Evolutionary conservation across 2,888 invertebrate genomes (phyloP), one percentile per base, ranked within the genome.

Genomic region (Pseudolycoriella hygida): DNA sequence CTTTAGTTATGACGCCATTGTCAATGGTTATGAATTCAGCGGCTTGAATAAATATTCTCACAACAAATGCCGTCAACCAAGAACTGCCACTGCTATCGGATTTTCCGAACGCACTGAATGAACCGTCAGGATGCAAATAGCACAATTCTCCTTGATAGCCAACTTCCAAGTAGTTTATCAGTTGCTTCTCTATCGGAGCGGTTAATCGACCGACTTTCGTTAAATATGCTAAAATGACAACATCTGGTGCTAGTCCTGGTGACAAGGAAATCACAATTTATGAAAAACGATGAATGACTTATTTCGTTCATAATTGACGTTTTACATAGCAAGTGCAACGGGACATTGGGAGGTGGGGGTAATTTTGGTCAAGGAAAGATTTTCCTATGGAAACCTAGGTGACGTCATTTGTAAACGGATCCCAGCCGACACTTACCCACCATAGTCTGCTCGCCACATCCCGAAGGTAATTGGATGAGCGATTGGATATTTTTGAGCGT

Each of bases 41-140:
- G 1, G 86, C 86, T 61, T 82, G 79, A 47, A 72, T 73, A 63
- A 90, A 84, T 1, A 84, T 77, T 52, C 81, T 74, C 1, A 78
- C 73, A 1, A 87, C 86, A 58, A 89, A 89, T 1, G 89, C 87
- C 2, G 89, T 88, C 48, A 90, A 64, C 86, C 83, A 82, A 1
- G 74, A 74, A 34, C 85, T 86, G 1, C 86, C 79, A 0, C 67
- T 59, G 0, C 66, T 56, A 55, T 79, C 78, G 0, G 72, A 64
- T 5, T 74, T 67, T 0, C 87, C 85, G 56, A 87, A 88, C 0
- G 86, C 84, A 40, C 85, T 84, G 62, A 84, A 86, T 0, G 85
- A 85, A 0, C 86, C 86, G 47, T 80, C 76, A 0, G 71, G 67
- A 52, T 82, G 83, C 40, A 73, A 69, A 58, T 83, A 88, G 47